These are phyloP conservation scores for Phylloscopus trochiloides DNA, from an alignment of 2,113 vertebrate genomes.

Conservation along the genomic window DNA sequence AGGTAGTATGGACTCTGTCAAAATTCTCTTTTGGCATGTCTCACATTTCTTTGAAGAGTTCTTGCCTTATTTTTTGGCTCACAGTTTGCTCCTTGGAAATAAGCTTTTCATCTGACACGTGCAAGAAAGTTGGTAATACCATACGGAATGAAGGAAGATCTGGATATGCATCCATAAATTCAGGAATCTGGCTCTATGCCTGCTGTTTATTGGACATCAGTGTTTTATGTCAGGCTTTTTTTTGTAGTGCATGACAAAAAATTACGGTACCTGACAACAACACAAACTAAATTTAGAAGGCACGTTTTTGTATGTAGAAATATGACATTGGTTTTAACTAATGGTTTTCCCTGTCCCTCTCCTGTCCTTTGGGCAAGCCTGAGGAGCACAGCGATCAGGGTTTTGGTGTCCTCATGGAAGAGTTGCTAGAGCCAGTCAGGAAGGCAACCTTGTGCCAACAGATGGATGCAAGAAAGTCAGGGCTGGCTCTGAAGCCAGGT, in stretches of 20 bases:
- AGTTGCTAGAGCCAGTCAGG: background rate
- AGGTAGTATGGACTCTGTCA: background rate
- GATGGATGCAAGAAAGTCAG: background rate
- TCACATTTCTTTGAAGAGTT: background rate
- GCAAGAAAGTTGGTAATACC: background rate
- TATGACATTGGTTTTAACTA: background rate
- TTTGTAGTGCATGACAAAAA: background rate
- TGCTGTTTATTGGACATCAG: background rate
- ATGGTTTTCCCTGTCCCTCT: background rate
- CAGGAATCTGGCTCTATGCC: background rate
- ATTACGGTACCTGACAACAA: background rate
- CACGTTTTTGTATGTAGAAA: background rate
- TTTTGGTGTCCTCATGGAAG: background rate
- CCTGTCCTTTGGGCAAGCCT: background rate
- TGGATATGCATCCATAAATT: background rate
- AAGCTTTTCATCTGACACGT: background rate
- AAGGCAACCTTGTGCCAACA: background rate
- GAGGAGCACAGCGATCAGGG: background rate
- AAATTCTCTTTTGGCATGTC: background rate
- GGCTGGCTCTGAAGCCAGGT: background rate
- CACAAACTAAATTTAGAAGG: background rate
- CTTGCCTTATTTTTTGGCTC: background rate
- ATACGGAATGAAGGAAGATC: background rate
- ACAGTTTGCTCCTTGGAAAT: background rate
- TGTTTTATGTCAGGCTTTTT: background rate